Base-by-base conservation (phyloP, 2,888 invertebrate species). In the Phaedon cochleariae region DNA sequence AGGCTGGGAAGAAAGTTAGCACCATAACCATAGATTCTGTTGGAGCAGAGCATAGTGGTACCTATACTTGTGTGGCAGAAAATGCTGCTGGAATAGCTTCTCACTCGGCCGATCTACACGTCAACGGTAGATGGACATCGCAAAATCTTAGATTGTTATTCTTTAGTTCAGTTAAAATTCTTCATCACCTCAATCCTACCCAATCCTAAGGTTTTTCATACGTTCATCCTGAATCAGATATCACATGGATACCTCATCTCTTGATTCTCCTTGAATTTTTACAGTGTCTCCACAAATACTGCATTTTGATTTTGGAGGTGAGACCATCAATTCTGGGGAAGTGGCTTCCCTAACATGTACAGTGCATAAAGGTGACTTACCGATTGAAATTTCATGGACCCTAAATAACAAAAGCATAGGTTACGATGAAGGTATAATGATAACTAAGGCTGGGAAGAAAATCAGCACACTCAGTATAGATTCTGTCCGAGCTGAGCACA, bases 31-130 rank as follows among this genome's bases (percentile, higher is more conserved):
- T 90, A 71, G 87, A 89, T 74, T 86, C 87, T n/a, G 88, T 89
- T 2, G 85, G 86, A 62, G 87, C 86, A 53, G 84, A 88, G 73
- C 91, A 93, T 81, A 87, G 89, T 51, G 93, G 93, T 69, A 89
- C 88, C 81, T 94, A 93, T 82, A 91, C 92, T 53, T 94, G 93
- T 84, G 86, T 87, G 2, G 92, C 90, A 61, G 87, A 86, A 70
- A 93, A 92, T 84, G 81, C 82, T 70, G 90, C 90, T 81, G 91
- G 92, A 68, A 85, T 84, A 77, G 86, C 88, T 73, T 87, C 86
- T 77, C 87, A 88, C 84, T 87, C 89, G 64, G 87, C 90, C 62
- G 83, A 66, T 4, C 70, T 78, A 59, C 65, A 74, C 59, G 93
- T 93, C 69, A 90, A 90, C 81, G 93, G 93, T 83, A 92, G 90